Base-by-base conservation (phyloP, 1,140 invertebrate species). In the Chlorops oryzae region DNA sequence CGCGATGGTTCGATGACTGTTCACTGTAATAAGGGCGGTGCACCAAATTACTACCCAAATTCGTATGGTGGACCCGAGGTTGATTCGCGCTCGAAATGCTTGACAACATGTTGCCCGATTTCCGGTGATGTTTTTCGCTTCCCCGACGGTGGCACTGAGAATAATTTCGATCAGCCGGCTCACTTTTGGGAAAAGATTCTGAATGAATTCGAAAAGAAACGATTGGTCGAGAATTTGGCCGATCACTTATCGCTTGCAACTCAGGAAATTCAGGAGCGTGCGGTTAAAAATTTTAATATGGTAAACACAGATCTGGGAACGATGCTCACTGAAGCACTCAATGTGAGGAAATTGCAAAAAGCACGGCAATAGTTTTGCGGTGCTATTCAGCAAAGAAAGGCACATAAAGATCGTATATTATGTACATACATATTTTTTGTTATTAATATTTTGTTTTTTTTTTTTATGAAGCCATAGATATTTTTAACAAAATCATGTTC, bases 1-100 rank as follows among this genome's bases (percentile, higher is more conserved):
- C 77, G 90, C 13, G 90, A 93, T 72, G 92, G 91, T 0, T 73
- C 78, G 3, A 82, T 82, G 77, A 67, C 75, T 3, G 58, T 77
- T 38, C 67, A 75, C 55, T 61, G 65, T 43, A 80, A 80, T 59
- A 76, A 83, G 76, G 80, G 72, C 40, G 83, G 82, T 27, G 85
- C 86, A 3, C 92, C 91, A 2, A 92, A 92, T 68, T 94, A 93
- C 61, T 90, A 79, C 73, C 92, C 92, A 0, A 94, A 94, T 72
- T 91, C 88, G 58, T 96, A 93, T 67, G 70, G 68, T 46, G 90
- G 89, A 0, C 86, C 88, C 3, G 59, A 75, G 38, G 75, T 61
- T n/a, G 59, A 62, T 28, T 21, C 62, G 2, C 44, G 62, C 0
- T 58, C 62, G 0, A 21, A 63, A 17, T 55, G 52, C 1, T 48